A percentile compares a stretch with the other conserved stretches of the same genome.
These are phyloP conservation scores for Cephalopholis sonnerati DNA, from an alignment of 2,113 vertebrate species.

Conservation along the genomic window DNA sequence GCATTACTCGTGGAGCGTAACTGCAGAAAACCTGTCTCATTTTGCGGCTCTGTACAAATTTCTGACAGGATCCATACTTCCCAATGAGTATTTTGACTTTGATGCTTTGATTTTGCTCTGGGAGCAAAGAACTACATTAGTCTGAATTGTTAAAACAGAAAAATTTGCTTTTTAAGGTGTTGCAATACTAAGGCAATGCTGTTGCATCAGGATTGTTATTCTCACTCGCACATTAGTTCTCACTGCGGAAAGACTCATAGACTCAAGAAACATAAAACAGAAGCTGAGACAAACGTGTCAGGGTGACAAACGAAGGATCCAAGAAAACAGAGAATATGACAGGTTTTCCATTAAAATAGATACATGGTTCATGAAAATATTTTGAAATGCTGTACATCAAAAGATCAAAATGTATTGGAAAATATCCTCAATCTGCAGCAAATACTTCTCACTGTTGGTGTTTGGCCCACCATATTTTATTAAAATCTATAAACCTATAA, in stretches of 20 bases:
- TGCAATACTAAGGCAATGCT: slow-evolving; percentile 21
- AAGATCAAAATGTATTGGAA: no score
- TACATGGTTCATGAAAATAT: no score
- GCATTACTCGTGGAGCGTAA: no score
- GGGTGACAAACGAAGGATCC: background rate
- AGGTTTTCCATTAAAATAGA: no score
- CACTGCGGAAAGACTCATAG: background rate
- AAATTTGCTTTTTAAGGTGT: background rate
- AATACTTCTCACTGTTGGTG: background rate
- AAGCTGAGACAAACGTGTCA: background rate
- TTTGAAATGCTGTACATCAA: no score
- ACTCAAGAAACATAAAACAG: background rate
- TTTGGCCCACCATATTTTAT: background rate
- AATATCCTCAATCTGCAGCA: background rate
- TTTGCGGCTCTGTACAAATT: no score
- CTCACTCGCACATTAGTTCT: background rate
- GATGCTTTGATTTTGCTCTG: background rate
- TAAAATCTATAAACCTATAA: background rate
- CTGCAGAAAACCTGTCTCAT: no score
- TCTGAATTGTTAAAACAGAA: background rate
- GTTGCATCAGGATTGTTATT: slow-evolving; percentile 17
- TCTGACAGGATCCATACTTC: background rate
- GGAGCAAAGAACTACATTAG: background rate
- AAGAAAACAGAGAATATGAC: no score
- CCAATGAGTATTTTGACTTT: background rate